Conservation (phyloP, 2,113 vertebrate species). For the Myotis yumanensis region DNA sequence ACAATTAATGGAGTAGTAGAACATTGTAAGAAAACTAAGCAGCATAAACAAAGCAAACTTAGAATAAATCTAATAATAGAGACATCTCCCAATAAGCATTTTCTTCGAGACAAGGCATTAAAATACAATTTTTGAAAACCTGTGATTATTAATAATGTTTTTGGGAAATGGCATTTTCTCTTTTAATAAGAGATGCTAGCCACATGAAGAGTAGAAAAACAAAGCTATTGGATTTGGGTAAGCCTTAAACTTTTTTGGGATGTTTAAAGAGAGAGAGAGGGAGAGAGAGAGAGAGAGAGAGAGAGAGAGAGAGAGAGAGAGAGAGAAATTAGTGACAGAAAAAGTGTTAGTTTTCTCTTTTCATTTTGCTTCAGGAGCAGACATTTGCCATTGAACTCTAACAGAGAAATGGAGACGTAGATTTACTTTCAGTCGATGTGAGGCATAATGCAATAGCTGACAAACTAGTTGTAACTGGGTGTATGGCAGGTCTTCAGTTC, state of each 20-base stretch:
- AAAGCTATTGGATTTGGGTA: conserved; percentile 11
- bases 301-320: no score
- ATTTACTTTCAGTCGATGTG: conserved; percentile 18
- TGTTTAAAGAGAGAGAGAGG: background rate
- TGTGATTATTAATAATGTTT: background rate
- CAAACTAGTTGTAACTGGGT: conserved; percentile 63
- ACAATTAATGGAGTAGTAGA: background rate
- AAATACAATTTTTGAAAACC: background rate
- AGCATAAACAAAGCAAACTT: background rate
- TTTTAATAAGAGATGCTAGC: conserved; percentile 8
- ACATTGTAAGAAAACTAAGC: conserved; percentile 25
- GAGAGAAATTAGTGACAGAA: background rate
- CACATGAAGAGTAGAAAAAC: background rate
- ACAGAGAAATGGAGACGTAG: background rate
- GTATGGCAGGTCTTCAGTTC: conserved; percentile 57
- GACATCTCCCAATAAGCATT: background rate
- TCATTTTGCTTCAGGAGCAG: background rate
- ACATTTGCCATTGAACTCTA: background rate
- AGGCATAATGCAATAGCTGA: conserved; percentile 40
- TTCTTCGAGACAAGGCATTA: background rate
- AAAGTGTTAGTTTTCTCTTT: background rate
- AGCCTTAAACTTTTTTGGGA: conserved; percentile 4
- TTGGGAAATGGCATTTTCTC: background rate
- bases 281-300: no score
- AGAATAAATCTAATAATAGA: background rate